These are phyloP conservation scores for Saccopteryx bilineata DNA, from an alignment of 2,113 vertebrate genomes.

Conservation along the genomic window DNA sequence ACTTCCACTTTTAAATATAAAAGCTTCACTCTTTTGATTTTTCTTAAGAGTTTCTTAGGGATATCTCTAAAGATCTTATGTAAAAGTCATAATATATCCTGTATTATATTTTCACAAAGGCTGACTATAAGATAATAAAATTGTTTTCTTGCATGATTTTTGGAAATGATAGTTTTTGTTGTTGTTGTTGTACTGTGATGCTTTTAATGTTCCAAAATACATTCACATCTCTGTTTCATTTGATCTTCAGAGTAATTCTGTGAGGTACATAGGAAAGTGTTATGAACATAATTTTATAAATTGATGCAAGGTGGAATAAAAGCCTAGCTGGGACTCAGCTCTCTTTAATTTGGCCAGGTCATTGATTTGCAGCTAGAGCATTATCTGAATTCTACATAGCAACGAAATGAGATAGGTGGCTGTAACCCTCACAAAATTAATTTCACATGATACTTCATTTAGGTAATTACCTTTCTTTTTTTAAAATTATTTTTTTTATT, in stretches of 20 bases:
- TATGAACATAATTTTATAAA: conserved; percentile 63
- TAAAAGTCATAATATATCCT: not conserved
- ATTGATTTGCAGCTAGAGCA: not conserved
- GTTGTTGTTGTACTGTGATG: not conserved
- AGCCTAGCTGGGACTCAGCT: not conserved
- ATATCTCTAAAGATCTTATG: not conserved
- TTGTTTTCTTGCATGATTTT: not conserved
- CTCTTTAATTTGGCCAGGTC: conserved; percentile 1
- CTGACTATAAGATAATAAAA: conserved; percentile 1
- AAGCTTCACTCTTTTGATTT: not conserved
- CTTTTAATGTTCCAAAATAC: not conserved
- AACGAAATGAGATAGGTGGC: not conserved
- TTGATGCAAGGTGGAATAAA: conserved; percentile 41
- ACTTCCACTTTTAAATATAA: conserved; percentile 7
- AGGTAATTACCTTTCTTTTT: not conserved
- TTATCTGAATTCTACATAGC: not conserved
- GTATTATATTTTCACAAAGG: not conserved
- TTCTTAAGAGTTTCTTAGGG: not conserved
- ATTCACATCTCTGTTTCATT: not conserved
- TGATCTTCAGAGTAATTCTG: conserved; percentile 57
- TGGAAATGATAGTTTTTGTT: not conserved
- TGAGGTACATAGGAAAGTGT: not conserved
- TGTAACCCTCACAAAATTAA: conserved; percentile 21
- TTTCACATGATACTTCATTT: not conserved
- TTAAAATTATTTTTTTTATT: no score